Evolutionary conservation across 1,140 invertebrate species (phyloP).

Genomic region (Drosophila rhopaloa): DNA sequence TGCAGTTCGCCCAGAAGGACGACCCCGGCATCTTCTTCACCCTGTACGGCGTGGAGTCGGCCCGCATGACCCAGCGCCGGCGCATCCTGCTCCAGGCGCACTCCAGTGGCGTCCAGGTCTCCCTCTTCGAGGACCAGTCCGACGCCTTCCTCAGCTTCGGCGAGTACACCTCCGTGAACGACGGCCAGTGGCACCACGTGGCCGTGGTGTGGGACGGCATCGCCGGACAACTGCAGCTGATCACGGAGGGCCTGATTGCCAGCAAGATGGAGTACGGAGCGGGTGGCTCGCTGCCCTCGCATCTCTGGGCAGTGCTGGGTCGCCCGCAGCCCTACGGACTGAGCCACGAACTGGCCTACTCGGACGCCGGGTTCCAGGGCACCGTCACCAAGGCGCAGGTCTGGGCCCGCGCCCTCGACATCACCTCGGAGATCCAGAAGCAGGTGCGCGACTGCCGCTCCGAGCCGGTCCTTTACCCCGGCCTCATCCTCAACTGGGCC

Average conservation of each 20-base stretch:
- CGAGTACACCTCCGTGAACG: constrained; percentile 96
- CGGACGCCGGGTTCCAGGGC: constrained; percentile 96
- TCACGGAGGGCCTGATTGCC: constrained; percentile 96
- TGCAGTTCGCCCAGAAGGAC: constrained; percentile 95
- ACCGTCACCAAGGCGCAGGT: constrained; percentile 97
- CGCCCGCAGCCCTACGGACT: constrained; percentile 90
- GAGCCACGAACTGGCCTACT: constrained; percentile 88
- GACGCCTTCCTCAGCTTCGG: constrained; percentile 96
- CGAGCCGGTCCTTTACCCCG: constrained; percentile 94
- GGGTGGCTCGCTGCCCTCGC: constrained; percentile 90
- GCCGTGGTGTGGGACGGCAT: constrained; percentile 96
- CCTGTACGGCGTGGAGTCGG: constrained; percentile 93
- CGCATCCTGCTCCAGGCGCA: constrained; percentile 94
- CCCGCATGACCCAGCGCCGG: constrained; percentile 92
- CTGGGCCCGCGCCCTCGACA: constrained; percentile 95
- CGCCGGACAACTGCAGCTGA: constrained; percentile 92
- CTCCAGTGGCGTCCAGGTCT: constrained; percentile 94
- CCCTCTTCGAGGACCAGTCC: constrained; percentile 93
- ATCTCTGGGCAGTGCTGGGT: constrained; percentile 96
- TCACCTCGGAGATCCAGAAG: constrained; percentile 96
- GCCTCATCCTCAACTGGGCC: constrained; percentile 95
- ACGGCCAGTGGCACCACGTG: constrained; percentile 98
- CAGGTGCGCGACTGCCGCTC: constrained; percentile 96
- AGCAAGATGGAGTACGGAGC: constrained; percentile 95
- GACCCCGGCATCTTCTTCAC: constrained; percentile 97